These are phyloP conservation scores for Phylloscopus collybita DNA, from an alignment of 2,797 vertebrate genomes.

Conservation along the genomic window DNA sequence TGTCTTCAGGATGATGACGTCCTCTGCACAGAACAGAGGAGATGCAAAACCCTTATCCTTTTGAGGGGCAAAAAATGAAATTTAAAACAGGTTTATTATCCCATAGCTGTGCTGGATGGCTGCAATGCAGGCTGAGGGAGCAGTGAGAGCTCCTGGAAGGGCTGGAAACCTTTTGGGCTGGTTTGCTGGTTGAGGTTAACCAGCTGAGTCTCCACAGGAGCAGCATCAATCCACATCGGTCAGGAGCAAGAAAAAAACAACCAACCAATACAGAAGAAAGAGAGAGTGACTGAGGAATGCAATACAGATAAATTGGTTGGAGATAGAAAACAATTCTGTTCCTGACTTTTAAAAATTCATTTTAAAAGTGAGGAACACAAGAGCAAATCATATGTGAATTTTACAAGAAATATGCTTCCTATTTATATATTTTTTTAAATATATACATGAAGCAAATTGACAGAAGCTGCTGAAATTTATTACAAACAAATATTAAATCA, in stretches of 20 bases:
- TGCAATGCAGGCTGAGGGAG: background rate
- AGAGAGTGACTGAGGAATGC: background rate
- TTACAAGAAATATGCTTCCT: too few relatives aligned
- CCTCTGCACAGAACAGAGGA: background rate
- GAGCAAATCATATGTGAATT: too few relatives aligned
- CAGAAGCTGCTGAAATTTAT: background rate
- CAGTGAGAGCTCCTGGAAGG: background rate
- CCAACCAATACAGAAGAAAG: background rate
- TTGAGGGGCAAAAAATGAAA: background rate
- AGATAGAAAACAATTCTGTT: too few relatives aligned
- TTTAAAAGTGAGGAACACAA: too few relatives aligned
- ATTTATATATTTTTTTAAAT: too few relatives aligned
- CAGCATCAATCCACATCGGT: background rate
- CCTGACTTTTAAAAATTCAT: too few relatives aligned
- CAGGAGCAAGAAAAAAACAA: background rate
- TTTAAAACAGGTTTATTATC: background rate
- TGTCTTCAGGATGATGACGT: fast-evolving
- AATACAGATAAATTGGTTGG: too few relatives aligned
- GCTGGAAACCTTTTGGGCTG: background rate
- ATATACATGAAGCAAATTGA: too few relatives aligned
- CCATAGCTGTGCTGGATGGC: background rate
- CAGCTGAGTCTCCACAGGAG: background rate
- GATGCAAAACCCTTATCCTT: background rate
- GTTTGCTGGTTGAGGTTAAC: background rate
- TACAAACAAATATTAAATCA: background rate